Evolutionary conservation across 2,888 invertebrate genomes (phyloP), one percentile per base, ranked within the genome.

Genomic region (Clanis bilineata): DNA sequence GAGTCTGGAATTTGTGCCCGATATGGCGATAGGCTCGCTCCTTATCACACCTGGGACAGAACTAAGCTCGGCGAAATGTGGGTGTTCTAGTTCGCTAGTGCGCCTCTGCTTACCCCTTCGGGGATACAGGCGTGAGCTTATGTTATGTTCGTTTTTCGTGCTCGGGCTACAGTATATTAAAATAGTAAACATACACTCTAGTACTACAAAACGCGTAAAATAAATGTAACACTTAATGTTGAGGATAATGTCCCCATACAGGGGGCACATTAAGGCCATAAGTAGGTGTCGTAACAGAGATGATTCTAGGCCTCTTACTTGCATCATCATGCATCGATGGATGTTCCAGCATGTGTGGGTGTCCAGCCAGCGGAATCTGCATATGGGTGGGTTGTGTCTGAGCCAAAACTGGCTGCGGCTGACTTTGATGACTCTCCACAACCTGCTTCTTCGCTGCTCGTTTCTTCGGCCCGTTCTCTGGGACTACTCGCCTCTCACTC

Each of bases 201-300:
- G 7, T 5, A 32, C 32, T 12, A 15, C 3, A 32, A 32, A 32
- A 51, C 28, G 28, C 32, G 51, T 51, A 32, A 51, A 51, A 47
- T n/a, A 47, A 47, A 32, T 18, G 18, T 28, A 5, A 12, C 23
- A 51, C 18, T 74, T 71, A 88, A 68, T 85, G 90, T 36, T 86
- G 89, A 0, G 88, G 88, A 56, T 89, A 90, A 39, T 90, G 90
- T 0, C 86, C 83, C 90, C 90, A 90, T 0, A 80, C 83, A 0
- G 88, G 86, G 0, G 86, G 80, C 39, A 88, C 76, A 9, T 81
- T 81, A 7, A 88, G 66, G 2, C 81, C 72, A 3, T 88, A 86
- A 0, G 83, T 80, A 0, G 85, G 81, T 0, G 85, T 84, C 23
- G 80, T 76, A 62, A 82, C 79, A 44, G 85, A 80, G 28, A 87